Percentiles rank a stretch among this genome's conserved stretches.
phyloP scores from a whole-genome alignment of 37 sponge, comb jelly and placozoan genomes.

The Agelas oroides region DNA sequence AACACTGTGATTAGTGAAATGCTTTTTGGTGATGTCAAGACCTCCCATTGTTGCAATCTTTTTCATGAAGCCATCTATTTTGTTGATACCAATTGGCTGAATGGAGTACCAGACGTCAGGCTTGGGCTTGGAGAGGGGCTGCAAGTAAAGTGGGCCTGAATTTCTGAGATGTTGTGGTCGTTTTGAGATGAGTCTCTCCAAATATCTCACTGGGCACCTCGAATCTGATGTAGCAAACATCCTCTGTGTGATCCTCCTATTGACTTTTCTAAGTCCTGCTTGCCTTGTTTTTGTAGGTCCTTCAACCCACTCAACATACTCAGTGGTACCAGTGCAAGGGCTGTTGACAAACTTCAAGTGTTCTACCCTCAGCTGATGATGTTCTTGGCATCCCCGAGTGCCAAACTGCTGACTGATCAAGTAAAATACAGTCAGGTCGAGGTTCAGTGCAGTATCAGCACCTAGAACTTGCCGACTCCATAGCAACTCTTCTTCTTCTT shows the following conservation, averaged over 20 bases:
- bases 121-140: neutral
- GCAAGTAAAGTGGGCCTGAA: slow-evolving; percentile 8
- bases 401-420: slow-evolving; percentile 15
- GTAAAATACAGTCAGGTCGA: slow-evolving; percentile 14
- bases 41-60: neutral
- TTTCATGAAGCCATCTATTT: neutral
- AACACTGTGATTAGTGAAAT: slow-evolving; percentile 25
- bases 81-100: slow-evolving; percentile 6
- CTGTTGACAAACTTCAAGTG: neutral
- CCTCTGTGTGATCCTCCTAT: neutral
- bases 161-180: neutral
- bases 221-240: neutral
- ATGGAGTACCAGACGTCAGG: slow-evolving; percentile 9
- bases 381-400: slow-evolving; percentile 1
- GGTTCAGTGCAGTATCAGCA: neutral
- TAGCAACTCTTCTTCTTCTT: slow-evolving; percentile 24
- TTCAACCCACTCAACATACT: slow-evolving; percentile 13
- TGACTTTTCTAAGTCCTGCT: neutral
- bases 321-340: neutral
- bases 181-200: neutral
- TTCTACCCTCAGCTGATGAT: slow-evolving; percentile 2
- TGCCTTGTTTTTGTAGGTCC: slow-evolving; percentile 11
- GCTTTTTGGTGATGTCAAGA: neutral
- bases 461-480: slow-evolving; percentile 28
- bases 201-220: neutral